These are phyloP conservation scores for Rhinoraja longicauda DNA, from an alignment of 2,797 vertebrate species.

Conservation along the genomic window DNA sequence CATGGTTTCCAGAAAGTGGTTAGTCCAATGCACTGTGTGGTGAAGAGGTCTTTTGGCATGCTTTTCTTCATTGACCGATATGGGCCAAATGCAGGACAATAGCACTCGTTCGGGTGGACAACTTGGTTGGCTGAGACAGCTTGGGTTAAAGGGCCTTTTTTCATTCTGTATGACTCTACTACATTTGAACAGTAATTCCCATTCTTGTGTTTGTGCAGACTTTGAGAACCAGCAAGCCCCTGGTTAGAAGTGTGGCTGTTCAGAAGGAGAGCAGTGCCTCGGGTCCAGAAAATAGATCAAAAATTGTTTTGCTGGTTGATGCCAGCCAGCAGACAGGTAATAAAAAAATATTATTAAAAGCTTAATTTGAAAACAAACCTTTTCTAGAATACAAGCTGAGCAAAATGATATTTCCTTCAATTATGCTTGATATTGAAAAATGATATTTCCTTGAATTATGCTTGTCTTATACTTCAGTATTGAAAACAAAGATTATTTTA, in stretches of 20 bases:
- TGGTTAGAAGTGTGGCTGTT: constrained; percentile 82
- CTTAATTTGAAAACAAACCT: neutral
- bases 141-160: no score
- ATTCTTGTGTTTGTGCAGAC: constrained; percentile 19
- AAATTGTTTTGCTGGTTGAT: constrained; percentile 87
- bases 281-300: constrained; percentile 80
- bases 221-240: constrained; percentile 73
- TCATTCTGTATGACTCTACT: no score
- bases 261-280: constrained; percentile 88
- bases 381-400: neutral
- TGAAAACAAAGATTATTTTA: neutral
- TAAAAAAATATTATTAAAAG: neutral
- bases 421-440: no score
- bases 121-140: no score
- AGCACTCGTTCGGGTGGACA: no score
- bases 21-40: no score
- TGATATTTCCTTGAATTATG: neutral
- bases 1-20: no score
- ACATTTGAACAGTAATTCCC: neutral
- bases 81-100: no score
- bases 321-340: constrained; percentile 84
- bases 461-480: neutral
- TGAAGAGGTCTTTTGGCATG: no score
- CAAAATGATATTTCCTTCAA: neutral
- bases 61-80: no score